These are phyloP conservation scores for Rousettus leschenaultii DNA, from an alignment of 2,113 vertebrate genomes.

Conservation along the genomic window DNA sequence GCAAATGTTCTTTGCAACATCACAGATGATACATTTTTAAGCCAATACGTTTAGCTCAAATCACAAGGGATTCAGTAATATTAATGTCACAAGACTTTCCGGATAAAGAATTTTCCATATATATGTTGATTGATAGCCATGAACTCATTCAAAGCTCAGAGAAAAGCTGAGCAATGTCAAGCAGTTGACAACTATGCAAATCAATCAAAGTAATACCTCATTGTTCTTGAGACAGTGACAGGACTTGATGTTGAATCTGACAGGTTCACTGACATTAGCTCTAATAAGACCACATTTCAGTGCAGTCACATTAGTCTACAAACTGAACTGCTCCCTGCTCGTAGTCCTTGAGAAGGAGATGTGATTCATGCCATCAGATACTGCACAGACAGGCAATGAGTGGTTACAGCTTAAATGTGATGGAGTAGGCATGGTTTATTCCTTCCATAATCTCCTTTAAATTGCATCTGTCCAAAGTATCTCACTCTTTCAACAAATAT, in stretches of 20 bases:
- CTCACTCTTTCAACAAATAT: neutral
- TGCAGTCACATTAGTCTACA: neutral
- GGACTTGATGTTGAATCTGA: neutral
- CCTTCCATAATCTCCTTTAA: neutral
- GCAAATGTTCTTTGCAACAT: neutral
- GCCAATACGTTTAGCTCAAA: neutral
- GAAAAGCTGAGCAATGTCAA: neutral
- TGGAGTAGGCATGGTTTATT: neutral
- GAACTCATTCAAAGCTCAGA: neutral
- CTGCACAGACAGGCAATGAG: neutral
- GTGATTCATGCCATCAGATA: neutral
- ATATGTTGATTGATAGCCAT: neutral
- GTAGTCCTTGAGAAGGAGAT: neutral
- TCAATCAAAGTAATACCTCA: neutral
- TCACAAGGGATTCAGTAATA: neutral
- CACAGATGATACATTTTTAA: neutral
- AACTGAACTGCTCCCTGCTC: neutral
- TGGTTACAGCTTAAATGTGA: neutral
- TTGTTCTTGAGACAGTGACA: neutral
- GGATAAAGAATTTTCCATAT: neutral
- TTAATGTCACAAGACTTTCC: neutral
- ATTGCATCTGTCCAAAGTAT: conserved; percentile 23
- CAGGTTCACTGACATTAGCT: neutral
- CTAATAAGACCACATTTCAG: conserved; percentile 16
- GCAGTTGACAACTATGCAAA: neutral